A percentile compares a stretch with the other conserved stretches of the same genome.
These are phyloP conservation scores for Circaetus gallicus DNA, from an alignment of 2,113 vertebrate genomes.

Conservation along the genomic window DNA sequence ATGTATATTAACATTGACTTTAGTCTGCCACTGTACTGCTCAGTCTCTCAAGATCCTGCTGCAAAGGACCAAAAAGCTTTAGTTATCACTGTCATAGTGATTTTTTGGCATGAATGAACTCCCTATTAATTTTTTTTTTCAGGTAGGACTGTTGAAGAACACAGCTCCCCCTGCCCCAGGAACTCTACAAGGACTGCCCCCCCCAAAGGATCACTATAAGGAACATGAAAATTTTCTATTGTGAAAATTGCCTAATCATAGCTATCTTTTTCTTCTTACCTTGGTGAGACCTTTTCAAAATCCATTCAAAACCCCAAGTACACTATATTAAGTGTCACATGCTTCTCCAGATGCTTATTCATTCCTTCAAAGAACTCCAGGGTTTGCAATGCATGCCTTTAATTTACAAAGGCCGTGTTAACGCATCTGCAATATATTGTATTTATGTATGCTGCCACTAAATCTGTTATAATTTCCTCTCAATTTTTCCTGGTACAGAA, in stretches of 20 bases:
- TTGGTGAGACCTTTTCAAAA: neutral
- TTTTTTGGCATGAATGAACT: neutral
- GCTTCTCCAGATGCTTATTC: neutral
- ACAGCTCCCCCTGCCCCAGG: neutral
- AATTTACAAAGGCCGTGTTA: neutral
- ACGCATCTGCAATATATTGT: neutral
- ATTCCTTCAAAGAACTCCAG: neutral
- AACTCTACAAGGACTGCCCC: neutral
- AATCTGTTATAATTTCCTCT: neutral
- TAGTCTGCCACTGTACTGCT: neutral
- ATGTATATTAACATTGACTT: neutral
- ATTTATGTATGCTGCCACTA: neutral
- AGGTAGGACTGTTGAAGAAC: neutral
- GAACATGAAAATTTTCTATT: neutral
- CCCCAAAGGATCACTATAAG: neutral
- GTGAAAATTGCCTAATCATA: neutral
- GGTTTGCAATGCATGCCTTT: neutral
- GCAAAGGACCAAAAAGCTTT: neutral
- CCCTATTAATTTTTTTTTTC: neutral
- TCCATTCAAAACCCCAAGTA: neutral
- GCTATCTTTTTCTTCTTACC: neutral
- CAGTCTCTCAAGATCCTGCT: neutral
- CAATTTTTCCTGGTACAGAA: neutral
- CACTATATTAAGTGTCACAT: neutral
- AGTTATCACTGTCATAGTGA: neutral